These are phyloP conservation scores for Phodopus roborovskii DNA, from an alignment of 2,113 vertebrate genomes.

Conservation along the genomic window DNA sequence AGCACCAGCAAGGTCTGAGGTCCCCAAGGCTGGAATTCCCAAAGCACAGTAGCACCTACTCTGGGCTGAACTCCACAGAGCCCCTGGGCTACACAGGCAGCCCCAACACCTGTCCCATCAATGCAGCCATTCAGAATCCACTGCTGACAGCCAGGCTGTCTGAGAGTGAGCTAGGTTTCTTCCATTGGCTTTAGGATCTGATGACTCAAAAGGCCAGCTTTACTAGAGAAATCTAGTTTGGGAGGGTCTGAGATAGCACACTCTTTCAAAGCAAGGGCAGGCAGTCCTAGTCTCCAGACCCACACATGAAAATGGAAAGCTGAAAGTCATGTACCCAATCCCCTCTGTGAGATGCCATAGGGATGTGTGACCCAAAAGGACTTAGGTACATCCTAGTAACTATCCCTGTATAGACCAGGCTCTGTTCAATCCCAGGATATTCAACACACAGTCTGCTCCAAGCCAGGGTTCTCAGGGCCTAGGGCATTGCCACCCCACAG, in stretches of 20 bases:
- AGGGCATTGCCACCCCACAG: accelerated
- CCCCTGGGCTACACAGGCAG: background rate
- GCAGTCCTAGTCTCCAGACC: background rate
- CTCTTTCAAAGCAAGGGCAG: conserved; percentile 32
- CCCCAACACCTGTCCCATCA: background rate
- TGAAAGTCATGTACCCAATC: background rate
- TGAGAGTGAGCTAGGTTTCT: conserved; percentile 55
- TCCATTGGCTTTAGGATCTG: conserved; percentile 51
- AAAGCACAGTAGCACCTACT: background rate
- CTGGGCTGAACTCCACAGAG: background rate
- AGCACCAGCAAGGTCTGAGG: background rate
- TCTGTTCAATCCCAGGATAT: background rate
- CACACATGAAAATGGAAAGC: background rate
- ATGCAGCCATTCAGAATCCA: conserved; percentile 37
- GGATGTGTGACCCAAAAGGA: background rate
- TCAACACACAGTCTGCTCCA: accelerated
- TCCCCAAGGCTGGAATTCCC: too few relatives aligned
- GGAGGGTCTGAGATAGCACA: background rate
- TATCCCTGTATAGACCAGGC: background rate
- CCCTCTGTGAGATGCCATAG: too few relatives aligned
- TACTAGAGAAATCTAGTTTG: conserved; percentile 12
- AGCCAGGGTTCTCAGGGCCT: background rate
- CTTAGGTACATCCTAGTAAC: background rate
- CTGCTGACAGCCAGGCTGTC: background rate
- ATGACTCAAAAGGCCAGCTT: conserved; percentile 64